Evolutionary conservation across 2,888 invertebrate species (phyloP).

Genomic region (Ypsolopha scabrella): DNA sequence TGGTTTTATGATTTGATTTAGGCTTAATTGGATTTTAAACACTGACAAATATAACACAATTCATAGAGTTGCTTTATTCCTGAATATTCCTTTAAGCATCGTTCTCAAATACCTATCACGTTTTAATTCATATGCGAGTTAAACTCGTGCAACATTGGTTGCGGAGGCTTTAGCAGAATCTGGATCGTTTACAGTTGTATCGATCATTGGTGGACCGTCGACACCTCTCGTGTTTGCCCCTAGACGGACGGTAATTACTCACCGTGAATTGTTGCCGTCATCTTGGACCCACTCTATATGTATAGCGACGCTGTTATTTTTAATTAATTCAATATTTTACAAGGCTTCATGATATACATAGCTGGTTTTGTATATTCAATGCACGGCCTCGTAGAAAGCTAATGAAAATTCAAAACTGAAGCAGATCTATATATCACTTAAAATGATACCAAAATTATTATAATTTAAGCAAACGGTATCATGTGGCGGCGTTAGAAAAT

Average conservation of each 20-base stretch:
- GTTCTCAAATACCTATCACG: background rate
- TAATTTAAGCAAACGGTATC: background rate
- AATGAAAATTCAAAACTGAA: background rate
- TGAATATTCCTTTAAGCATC: constrained; percentile 9
- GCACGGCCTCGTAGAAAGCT: background rate
- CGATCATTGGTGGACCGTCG: constrained; percentile 25
- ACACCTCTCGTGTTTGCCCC: constrained; percentile 17
- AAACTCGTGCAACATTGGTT: too few species aligned
- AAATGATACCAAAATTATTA: background rate
- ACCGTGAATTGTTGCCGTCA: background rate
- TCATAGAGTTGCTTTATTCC: too few species aligned
- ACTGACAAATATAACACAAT: too few species aligned
- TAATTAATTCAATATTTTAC: constrained; percentile 4
- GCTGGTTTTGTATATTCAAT: too few species aligned
- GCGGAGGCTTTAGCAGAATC: constrained; percentile 13
- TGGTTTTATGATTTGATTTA: too few species aligned
- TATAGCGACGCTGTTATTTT: constrained; percentile 1
- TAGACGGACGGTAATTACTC: background rate
- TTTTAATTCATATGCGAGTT: too few species aligned
- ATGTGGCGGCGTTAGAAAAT: too few species aligned
- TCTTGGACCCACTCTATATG: background rate
- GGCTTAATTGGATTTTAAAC: too few species aligned
- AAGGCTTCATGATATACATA: background rate
- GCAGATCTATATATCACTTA: background rate
- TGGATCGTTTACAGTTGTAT: constrained; percentile 25